phyloP scores from a whole-genome alignment of 2,113 vertebrate genomes.

The Boleophthalmus pectinirostris region DNA sequence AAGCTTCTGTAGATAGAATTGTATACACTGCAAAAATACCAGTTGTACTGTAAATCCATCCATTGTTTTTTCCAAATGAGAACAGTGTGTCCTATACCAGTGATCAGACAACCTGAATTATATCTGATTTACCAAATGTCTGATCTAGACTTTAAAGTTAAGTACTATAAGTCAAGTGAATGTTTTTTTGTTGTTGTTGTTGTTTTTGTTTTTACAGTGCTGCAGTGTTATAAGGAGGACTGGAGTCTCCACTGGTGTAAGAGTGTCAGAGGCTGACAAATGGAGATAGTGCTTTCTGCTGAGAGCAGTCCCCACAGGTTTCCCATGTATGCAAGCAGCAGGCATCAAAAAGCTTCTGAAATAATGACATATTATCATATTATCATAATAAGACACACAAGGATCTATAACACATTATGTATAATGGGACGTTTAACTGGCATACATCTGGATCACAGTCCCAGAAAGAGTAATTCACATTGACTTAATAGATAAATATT shows the following conservation, averaged over 20 bases:
- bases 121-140: neutral
- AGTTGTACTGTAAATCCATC: neutral
- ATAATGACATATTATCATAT: constrained; percentile 12
- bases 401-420: neutral
- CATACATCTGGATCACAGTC: neutral
- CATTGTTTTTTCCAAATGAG: neutral
- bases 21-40: constrained; percentile 57
- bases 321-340: constrained; percentile 45
- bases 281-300: constrained; percentile 68
- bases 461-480: neutral
- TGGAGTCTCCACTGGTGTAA: constrained; percentile 21
- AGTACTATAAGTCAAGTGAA: constrained; percentile 7
- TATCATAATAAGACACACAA: constrained; percentile 23
- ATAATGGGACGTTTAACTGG: neutral
- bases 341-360: constrained; percentile 37
- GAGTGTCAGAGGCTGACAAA: constrained; percentile 62
- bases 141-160: neutral
- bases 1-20: constrained; percentile 7
- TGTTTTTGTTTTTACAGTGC: constrained; percentile 56
- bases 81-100: neutral
- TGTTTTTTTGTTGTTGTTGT: neutral
- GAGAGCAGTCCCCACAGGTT: constrained; percentile 61
- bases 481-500: neutral
- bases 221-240: constrained; percentile 1
- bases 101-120: neutral